Percentiles rank a stretch among this genome's conserved stretches.
These are phyloP conservation scores for Bellardia bayeri DNA, from an alignment of 2,888 invertebrate genomes.

Conservation along the genomic window DNA sequence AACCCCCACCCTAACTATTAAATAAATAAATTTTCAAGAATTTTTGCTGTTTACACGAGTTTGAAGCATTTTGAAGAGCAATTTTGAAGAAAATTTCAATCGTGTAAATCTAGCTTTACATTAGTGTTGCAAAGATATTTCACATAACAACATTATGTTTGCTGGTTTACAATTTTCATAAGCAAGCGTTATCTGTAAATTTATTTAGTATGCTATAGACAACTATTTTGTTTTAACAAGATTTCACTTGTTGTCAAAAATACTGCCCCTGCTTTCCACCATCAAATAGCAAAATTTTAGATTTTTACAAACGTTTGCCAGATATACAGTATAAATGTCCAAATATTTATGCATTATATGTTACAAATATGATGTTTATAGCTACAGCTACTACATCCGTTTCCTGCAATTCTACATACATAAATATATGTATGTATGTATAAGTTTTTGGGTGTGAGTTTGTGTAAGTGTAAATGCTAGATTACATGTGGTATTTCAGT, in stretches of 20 bases:
- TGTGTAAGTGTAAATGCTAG: not conserved
- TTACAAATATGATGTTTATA: slow-evolving; percentile 17
- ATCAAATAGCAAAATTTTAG: not conserved
- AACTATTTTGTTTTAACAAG: not conserved
- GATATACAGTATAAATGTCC: not conserved
- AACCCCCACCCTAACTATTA: too few relatives aligned
- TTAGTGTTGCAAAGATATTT: too few relatives aligned
- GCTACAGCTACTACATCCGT: slow-evolving; percentile 7
- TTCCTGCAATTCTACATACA: not conserved
- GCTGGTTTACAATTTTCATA: not conserved
- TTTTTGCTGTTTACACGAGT: too few relatives aligned
- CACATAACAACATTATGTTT: not conserved
- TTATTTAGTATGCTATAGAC: not conserved
- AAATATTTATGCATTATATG: slow-evolving; percentile 2
- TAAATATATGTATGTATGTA: not conserved
- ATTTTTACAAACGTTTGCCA: not conserved
- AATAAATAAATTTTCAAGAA: too few relatives aligned
- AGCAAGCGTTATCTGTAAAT: not conserved
- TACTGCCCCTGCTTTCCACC: not conserved
- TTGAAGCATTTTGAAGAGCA: too few relatives aligned
- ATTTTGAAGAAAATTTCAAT: too few relatives aligned
- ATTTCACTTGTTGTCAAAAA: not conserved
- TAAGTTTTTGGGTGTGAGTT: too few relatives aligned
- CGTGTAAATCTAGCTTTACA: too few relatives aligned
- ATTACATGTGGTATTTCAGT: slow-evolving; percentile 7